phyloP scores from a whole-genome alignment of 1,140 invertebrate genomes.

The Kradibia gibbosae region DNA sequence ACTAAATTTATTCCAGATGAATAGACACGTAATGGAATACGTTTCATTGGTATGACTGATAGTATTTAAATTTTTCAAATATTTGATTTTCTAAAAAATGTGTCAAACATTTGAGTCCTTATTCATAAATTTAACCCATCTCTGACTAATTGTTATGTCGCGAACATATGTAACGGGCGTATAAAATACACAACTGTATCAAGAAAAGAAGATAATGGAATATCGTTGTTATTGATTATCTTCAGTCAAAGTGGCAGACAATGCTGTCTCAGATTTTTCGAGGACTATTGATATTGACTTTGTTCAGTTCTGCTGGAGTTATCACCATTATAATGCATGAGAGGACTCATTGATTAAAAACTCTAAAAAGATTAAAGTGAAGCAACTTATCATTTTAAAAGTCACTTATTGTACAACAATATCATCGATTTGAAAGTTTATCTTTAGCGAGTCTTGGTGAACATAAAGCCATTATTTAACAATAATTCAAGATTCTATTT shows the following conservation, averaged over 20 bases:
- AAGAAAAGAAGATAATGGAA: slow-evolving; percentile 32
- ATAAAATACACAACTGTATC: neutral
- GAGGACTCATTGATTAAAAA: slow-evolving; percentile 29
- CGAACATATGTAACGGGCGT: neutral
- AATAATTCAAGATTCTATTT: neutral
- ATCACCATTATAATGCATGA: slow-evolving; percentile 48
- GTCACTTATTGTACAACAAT: slow-evolving; percentile 38
- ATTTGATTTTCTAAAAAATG: neutral
- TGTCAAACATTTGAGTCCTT: neutral
- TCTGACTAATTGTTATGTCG: slow-evolving; percentile 18
- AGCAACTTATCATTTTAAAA: slow-evolving; percentile 32
- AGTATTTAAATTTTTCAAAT: neutral
- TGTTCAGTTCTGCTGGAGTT: slow-evolving; percentile 60
- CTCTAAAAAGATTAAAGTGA: neutral
- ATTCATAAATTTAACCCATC: neutral
- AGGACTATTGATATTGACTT: slow-evolving; percentile 62
- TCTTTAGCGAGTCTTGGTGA: neutral
- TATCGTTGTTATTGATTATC: slow-evolving; percentile 46
- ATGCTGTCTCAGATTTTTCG: slow-evolving; percentile 59
- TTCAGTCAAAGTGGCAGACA: slow-evolving; percentile 63
- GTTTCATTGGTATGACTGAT: neutral
- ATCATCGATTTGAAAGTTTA: neutral
- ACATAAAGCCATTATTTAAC: slow-evolving; percentile 9
- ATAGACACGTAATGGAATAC: too few species aligned
- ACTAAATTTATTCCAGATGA: too few species aligned